These are phyloP conservation scores for Microctonus aethiopoides DNA, from an alignment of 2,888 invertebrate genomes.

Conservation along the genomic window DNA sequence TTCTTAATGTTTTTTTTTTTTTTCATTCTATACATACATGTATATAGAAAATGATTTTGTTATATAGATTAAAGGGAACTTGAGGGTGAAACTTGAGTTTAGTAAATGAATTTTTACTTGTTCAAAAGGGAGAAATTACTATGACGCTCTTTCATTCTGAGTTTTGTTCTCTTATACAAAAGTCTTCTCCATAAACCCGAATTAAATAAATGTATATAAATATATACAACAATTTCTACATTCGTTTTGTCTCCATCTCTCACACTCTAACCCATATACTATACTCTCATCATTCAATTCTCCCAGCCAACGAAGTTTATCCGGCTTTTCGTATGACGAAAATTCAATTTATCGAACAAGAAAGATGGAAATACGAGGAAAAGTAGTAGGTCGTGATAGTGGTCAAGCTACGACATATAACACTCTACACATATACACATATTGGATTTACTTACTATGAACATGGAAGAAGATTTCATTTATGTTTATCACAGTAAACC, in stretches of 20 bases:
- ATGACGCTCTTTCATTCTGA: conserved; percentile 5
- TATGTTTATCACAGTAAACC: too few relatives aligned
- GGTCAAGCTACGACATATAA: neutral
- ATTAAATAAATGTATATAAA: neutral
- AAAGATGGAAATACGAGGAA: neutral
- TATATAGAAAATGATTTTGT: neutral
- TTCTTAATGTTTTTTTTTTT: neutral
- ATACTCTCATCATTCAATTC: neutral
- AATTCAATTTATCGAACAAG: conserved; percentile 15
- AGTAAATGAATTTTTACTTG: conserved; percentile 20
- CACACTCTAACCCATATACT: neutral
- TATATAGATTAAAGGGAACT: neutral
- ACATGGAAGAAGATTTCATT: too few relatives aligned
- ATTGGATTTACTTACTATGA: too few relatives aligned
- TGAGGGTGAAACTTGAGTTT: neutral
- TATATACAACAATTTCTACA: neutral
- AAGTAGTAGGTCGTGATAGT: neutral
- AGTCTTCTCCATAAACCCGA: conserved; percentile 1
- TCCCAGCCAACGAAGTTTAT: conserved; percentile 18
- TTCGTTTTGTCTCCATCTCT: neutral
- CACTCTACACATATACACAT: too few relatives aligned
- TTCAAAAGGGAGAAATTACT: conserved; percentile 1
- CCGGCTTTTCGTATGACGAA: conserved; percentile 1
- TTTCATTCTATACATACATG: neutral
- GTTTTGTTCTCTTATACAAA: conserved; percentile 1